Percentiles rank a stretch among this genome's conserved stretches.
These are phyloP conservation scores for Serilophus lunatus DNA, from an alignment of 2,113 vertebrate species.

Conservation along the genomic window DNA sequence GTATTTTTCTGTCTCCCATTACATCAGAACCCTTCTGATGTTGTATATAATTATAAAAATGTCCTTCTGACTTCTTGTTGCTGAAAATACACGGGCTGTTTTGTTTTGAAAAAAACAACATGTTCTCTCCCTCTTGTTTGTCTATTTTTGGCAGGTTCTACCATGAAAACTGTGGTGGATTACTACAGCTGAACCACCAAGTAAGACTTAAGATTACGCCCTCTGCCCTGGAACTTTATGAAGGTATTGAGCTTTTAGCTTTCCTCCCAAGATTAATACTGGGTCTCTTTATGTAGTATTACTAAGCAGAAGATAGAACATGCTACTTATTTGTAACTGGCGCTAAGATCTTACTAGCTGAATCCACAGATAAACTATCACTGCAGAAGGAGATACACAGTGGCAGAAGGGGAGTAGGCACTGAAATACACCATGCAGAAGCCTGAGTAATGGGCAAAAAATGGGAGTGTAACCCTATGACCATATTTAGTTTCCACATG, in stretches of 20 bases:
- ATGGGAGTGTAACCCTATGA: slow-evolving; percentile 33
- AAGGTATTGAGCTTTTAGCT: neutral
- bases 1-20: slow-evolving; percentile 25
- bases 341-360: neutral
- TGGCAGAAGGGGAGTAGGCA: slow-evolving; percentile 11
- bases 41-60: slow-evolving; percentile 52
- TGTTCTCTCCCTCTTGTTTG: slow-evolving; percentile 19
- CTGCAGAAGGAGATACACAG: neutral
- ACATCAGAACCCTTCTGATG: slow-evolving; percentile 16
- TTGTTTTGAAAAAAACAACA: slow-evolving; percentile 33
- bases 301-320: neutral
- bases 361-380: neutral
- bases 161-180: neutral
- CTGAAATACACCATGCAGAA: slow-evolving; percentile 16
- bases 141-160: slow-evolving; percentile 41
- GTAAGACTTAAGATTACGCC: neutral
- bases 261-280: neutral
- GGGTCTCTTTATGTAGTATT: neutral
- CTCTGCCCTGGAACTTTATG: neutral
- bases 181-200: neutral
- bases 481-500: slow-evolving; percentile 70
- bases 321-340: neutral
- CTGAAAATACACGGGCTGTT: slow-evolving; percentile 43
- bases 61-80: slow-evolving; percentile 40
- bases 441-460: slow-evolving; percentile 54